Conservation (phyloP, 1,140 invertebrate genomes). For the Yoshiicerus persimilis region DNA sequence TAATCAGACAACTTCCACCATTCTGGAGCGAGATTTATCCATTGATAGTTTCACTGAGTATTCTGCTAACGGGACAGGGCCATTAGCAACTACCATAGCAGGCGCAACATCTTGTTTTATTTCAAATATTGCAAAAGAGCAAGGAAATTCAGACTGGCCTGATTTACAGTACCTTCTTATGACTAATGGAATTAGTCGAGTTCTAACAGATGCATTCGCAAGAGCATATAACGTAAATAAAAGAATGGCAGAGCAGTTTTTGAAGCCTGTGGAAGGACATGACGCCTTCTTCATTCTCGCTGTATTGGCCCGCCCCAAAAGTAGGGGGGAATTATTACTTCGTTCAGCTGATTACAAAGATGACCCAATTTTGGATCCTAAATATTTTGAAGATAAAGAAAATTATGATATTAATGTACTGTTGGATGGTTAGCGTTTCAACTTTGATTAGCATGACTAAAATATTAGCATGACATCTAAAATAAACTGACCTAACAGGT, state of each 20-base stretch:
- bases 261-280: not conserved
- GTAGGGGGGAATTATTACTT: not conserved
- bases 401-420: not conserved
- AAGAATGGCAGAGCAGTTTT: not conserved
- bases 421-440: not conserved
- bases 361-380: not conserved
- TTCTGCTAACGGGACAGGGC: conserved; percentile 19
- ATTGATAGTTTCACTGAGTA: not conserved
- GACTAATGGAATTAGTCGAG: not conserved
- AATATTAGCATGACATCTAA: too few relatives aligned
- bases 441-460: too few relatives aligned
- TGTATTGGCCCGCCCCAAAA: not conserved
- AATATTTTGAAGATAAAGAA: not conserved
- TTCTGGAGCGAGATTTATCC: not conserved
- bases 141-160: not conserved
- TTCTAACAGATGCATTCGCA: not conserved
- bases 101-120: not conserved
- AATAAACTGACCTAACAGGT: too few relatives aligned
- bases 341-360: not conserved
- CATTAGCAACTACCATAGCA: not conserved
- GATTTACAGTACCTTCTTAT: not conserved
- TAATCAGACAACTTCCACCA: not conserved
- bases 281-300: not conserved
- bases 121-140: not conserved
- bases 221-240: not conserved